These are phyloP conservation scores for Colletes gigas DNA, from an alignment of 1,140 invertebrate species.

Conservation along the genomic window DNA sequence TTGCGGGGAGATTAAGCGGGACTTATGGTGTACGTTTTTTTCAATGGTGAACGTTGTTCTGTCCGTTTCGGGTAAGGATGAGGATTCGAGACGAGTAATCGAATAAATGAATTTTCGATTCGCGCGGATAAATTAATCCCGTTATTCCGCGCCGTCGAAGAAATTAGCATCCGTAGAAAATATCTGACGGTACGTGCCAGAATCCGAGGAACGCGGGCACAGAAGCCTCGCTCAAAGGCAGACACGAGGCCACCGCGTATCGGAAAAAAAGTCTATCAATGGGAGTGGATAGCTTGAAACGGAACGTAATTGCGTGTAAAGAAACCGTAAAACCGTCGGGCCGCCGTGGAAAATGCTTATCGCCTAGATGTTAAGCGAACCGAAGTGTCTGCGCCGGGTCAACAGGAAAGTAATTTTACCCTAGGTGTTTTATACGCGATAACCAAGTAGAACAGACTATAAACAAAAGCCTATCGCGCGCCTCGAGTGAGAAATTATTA, in stretches of 20 bases:
- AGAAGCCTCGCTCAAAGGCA: not conserved
- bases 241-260: too few species aligned
- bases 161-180: too few species aligned
- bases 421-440: conserved; percentile 55
- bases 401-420: conserved; percentile 71
- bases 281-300: conserved; percentile 20
- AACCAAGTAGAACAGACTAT: conserved; percentile 53
- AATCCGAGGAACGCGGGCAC: too few species aligned
- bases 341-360: conserved; percentile 61
- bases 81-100: too few species aligned
- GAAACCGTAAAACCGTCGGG: conserved; percentile 47
- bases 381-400: conserved; percentile 68
- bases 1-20: too few species aligned
- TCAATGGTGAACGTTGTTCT: too few species aligned
- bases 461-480: conserved; percentile 50
- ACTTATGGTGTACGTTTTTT: too few species aligned
- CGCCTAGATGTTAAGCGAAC: conserved; percentile 74
- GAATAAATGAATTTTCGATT: not conserved
- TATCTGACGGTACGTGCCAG: too few species aligned
- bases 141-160: too few species aligned
- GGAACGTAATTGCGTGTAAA: conserved; percentile 53
- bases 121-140: too few species aligned
- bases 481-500: conserved; percentile 33
- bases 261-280: too few species aligned
- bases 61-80: too few species aligned